These are phyloP conservation scores for Luscinia luscinia DNA, from an alignment of 2,797 vertebrate genomes.

Conservation along the genomic window DNA sequence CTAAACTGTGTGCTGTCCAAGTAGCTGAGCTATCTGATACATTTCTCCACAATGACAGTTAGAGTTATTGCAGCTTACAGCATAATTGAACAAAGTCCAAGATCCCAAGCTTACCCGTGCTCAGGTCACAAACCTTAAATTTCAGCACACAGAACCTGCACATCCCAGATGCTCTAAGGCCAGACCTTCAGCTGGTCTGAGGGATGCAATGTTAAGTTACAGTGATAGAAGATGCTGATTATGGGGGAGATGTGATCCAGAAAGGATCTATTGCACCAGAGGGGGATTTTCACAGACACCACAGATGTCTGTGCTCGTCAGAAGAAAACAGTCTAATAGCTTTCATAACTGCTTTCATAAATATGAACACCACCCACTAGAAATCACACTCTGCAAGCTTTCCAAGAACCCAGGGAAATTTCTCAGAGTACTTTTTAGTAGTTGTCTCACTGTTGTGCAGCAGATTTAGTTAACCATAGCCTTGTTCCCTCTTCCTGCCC, in stretches of 20 bases:
- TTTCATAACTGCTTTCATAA: constrained; percentile 22
- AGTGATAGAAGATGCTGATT: not conserved
- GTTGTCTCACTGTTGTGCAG: not conserved
- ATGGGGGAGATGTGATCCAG: not conserved
- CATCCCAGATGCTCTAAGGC: not conserved
- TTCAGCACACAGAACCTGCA: not conserved
- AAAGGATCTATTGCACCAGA: not conserved
- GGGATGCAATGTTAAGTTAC: not conserved
- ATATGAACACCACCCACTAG: not conserved
- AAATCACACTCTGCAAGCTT: not conserved
- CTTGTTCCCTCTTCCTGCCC: not conserved
- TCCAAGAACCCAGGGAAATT: not conserved
- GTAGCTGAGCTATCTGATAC: not conserved
- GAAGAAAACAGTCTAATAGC: not conserved
- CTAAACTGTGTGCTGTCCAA: not conserved
- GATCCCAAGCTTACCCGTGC: not conserved
- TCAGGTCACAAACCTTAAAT: not conserved
- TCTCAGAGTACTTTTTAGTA: not conserved
- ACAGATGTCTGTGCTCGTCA: not conserved
- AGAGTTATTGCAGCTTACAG: not conserved
- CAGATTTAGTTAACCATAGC: not conserved
- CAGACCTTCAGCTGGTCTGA: not conserved
- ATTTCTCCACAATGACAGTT: constrained; percentile 15
- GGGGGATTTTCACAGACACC: not conserved
- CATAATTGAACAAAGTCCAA: not conserved